A percentile compares a stretch with the other conserved stretches of the same genome.
These are phyloP conservation scores for Acrobasis repandana DNA, from an alignment of 2,888 invertebrate genomes.

Conservation along the genomic window DNA sequence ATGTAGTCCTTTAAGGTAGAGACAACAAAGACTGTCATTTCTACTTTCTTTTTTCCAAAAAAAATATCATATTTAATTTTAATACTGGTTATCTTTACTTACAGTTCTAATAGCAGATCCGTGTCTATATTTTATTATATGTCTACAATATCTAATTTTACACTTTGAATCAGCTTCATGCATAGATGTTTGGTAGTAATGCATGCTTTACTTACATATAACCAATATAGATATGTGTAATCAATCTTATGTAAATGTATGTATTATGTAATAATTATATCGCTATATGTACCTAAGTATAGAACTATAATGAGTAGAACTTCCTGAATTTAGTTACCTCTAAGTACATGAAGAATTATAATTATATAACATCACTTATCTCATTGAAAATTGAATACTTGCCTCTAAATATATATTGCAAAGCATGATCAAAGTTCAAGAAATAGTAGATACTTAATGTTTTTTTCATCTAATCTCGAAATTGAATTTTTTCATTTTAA, in stretches of 20 bases:
- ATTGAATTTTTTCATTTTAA: constrained; percentile 32
- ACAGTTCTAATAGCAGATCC: background rate
- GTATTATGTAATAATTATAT: background rate
- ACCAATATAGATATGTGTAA: too few relatives aligned
- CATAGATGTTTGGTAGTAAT: too few relatives aligned
- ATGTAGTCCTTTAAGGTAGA: too few relatives aligned
- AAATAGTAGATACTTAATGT: too few relatives aligned
- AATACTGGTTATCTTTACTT: background rate
- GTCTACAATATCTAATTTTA: too few relatives aligned
- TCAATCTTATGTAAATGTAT: too few relatives aligned
- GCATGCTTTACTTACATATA: too few relatives aligned
- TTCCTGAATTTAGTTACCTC: background rate
- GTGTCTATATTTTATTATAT: background rate
- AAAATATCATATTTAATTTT: background rate
- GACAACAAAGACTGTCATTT: too few relatives aligned
- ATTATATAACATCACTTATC: too few relatives aligned
- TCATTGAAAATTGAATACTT: too few relatives aligned
- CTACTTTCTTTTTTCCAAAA: background rate
- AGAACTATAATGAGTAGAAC: background rate
- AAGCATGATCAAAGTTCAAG: constrained; percentile 5
- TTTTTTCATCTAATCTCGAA: background rate
- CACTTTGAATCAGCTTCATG: too few relatives aligned
- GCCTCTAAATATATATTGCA: too few relatives aligned
- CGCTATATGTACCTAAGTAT: background rate
- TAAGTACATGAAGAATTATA: background rate